Evolutionary conservation across 2,797 vertebrate species (phyloP).

Genomic region (Prunella strophiata): DNA sequence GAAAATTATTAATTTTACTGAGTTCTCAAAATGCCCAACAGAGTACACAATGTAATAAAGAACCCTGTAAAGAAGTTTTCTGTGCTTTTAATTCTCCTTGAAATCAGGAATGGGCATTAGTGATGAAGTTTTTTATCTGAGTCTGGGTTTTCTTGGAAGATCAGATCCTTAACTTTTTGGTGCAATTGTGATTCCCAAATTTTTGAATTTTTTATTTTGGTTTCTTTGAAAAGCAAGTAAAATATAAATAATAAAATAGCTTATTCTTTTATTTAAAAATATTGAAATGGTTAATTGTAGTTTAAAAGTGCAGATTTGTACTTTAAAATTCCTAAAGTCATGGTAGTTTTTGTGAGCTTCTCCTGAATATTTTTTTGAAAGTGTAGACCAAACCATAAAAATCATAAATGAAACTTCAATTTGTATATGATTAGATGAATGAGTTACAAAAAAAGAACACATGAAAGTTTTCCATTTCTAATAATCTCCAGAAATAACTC

Average conservation of each 20-base stretch:
- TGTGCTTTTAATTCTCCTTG: background rate
- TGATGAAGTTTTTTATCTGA: background rate
- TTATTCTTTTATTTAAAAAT: background rate
- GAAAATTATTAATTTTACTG: background rate
- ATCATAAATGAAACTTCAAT: background rate
- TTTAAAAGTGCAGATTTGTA: background rate
- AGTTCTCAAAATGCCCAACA: background rate
- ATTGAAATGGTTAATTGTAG: background rate
- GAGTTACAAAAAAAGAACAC: background rate
- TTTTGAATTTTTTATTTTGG: background rate
- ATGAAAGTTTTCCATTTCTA: conserved; percentile 36
- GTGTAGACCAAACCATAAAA: background rate
- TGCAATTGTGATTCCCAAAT: background rate
- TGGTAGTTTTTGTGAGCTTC: background rate
- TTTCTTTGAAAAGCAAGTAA: background rate
- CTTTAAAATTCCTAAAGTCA: background rate
- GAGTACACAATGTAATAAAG: background rate
- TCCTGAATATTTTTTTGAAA: background rate
- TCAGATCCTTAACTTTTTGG: background rate
- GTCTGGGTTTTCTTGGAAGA: background rate
- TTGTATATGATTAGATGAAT: background rate
- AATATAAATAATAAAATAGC: background rate
- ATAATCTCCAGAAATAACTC: conserved; percentile 19
- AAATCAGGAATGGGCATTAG: background rate
- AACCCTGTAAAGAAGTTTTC: background rate